Evolutionary conservation across 2,797 vertebrate genomes (phyloP), one percentile per base, ranked within the genome.

Genomic region (Onychomys arenicola): DNA sequence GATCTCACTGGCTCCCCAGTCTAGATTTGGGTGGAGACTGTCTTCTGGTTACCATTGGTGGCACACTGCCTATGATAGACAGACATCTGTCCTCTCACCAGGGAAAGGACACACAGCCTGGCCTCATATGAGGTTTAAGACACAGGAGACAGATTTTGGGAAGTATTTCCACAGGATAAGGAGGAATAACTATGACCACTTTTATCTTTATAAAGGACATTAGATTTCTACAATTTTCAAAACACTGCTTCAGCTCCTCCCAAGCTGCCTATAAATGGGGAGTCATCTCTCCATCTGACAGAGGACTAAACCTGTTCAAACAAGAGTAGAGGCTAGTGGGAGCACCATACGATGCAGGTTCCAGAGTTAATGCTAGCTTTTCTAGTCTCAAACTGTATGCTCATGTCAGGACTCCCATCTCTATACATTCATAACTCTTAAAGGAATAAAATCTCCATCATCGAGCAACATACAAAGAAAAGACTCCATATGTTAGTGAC

Each of bases 191-290:
- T 52, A 3, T 34, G 73, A 80, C 5, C 40, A 90, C 40, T 78
- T 57, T 63, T 77, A 89, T 40, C 12, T 89, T 93, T 9, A 52
- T 11, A 87, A 86, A 92, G 29, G 29, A 4, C 0, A 89, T 85
- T 69, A 55, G 46, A 78, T 83, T 81, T 87, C 65, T 95, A 55
- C 57, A 27, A 71, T 89, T 17, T 93, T 93, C 37, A 12, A 81
- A 82, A 9, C 11, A 37, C 17, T 43, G 4, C 90, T 85, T 89
- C 12, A 61, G n/a, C 21, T 87, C 69, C 14, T 71, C 2, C 11
- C 37, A 49, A 52, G 40, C 1, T 49, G 52, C 32, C 32, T 52
- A 40, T 13, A 61, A 49, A 93, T 43, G 49, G 82, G 43, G 25
- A 43, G 16, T 46, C 34, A 49, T 7, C 2, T 25, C 8, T 73